Percentiles rank a stretch among this genome's conserved stretches.
Evolutionary conservation across 1,140 invertebrate species (phyloP).

Genomic region (Caenorhabditis inopinata): DNA sequence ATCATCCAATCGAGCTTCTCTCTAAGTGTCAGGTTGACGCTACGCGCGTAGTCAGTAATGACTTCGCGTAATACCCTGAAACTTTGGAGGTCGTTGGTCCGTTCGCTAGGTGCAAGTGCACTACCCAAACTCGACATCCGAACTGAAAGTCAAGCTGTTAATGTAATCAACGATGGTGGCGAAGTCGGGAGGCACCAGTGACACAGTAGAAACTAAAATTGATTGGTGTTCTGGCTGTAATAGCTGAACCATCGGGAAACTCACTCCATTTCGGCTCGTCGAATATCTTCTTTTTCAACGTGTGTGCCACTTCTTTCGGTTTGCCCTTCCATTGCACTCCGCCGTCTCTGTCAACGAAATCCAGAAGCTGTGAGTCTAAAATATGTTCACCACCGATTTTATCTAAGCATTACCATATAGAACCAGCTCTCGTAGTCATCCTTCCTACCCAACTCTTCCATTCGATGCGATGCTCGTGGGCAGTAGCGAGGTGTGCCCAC

Average conservation of each 20-base stretch:
- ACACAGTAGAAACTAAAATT: background rate
- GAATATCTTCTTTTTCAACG: background rate
- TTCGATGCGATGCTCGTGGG: background rate
- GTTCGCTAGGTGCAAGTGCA: too few relatives aligned
- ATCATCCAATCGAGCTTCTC: background rate
- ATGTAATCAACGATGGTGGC: background rate
- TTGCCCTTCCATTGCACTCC: background rate
- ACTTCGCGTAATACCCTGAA: background rate
- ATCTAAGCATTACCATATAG: background rate
- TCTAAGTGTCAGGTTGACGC: background rate
- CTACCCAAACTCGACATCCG: constrained; percentile 13
- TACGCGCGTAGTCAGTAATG: background rate
- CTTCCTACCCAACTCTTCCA: background rate
- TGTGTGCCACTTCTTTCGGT: background rate
- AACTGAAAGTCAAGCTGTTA: background rate
- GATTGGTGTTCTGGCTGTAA: background rate
- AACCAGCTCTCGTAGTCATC: constrained; percentile 13
- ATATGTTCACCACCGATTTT: too few relatives aligned
- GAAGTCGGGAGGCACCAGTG: background rate
- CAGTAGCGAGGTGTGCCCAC: background rate
- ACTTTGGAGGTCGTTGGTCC: background rate
- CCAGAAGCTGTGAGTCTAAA: background rate
- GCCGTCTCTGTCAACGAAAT: background rate
- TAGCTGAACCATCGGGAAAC: background rate
- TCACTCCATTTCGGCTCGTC: background rate